Evolutionary conservation across 2,888 invertebrate genomes (phyloP).

Genomic region (Acrobasis suavella): DNA sequence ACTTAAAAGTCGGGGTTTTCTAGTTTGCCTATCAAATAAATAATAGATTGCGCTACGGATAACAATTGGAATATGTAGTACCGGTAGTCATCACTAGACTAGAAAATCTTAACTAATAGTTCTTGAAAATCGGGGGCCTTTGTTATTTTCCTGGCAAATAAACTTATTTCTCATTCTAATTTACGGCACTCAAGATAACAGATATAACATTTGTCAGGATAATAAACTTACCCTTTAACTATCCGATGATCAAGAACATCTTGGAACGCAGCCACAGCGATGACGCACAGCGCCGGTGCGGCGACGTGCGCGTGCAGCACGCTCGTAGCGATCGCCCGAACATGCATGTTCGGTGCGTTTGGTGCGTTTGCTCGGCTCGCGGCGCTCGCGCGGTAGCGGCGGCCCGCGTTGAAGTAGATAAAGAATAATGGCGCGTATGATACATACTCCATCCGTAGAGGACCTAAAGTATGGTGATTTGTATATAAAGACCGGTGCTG

Average conservation of each 20-base stretch:
- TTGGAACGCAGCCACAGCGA: constrained; percentile 39
- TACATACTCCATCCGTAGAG: constrained; percentile 44
- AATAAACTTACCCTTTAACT: constrained; percentile 43
- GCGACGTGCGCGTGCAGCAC: constrained; percentile 44
- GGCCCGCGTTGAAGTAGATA: constrained; percentile 46
- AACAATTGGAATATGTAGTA: too few species aligned
- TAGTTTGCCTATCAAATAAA: too few species aligned
- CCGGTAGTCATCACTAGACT: too few species aligned
- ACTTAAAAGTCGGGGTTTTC: too few species aligned
- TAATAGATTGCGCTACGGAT: too few species aligned
- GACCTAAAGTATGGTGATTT: constrained; percentile 35
- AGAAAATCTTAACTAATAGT: too few species aligned
- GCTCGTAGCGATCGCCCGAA: constrained; percentile 27
- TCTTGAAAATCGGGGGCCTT: too few species aligned
- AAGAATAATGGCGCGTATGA: constrained; percentile 40
- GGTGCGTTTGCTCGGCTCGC: constrained; percentile 26
- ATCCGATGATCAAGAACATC: constrained; percentile 39
- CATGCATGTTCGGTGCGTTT: not conserved
- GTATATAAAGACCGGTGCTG: not conserved
- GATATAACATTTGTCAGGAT: too few species aligned
- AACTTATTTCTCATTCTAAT: too few species aligned
- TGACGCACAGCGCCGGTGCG: constrained; percentile 42
- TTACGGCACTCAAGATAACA: not conserved
- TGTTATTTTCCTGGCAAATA: too few species aligned
- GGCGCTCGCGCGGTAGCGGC: constrained; percentile 29